Percentiles rank a stretch among this genome's conserved stretches.
phyloP scores from a whole-genome alignment of 2,113 vertebrate species.

The Oreotrochilus melanogaster region DNA sequence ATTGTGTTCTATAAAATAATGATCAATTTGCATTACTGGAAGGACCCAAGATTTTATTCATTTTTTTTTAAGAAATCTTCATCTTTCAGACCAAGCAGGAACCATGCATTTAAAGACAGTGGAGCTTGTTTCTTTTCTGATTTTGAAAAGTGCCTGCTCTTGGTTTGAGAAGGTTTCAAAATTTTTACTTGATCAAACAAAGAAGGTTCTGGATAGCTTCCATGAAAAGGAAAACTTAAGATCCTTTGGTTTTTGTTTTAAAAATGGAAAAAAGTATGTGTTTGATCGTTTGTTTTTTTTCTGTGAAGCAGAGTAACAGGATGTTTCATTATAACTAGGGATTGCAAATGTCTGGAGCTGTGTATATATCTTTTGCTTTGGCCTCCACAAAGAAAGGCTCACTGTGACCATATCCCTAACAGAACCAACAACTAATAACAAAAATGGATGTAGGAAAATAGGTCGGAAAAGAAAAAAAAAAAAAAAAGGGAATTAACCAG shows the following conservation, averaged over 20 bases:
- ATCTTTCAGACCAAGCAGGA: background rate
- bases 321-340: background rate
- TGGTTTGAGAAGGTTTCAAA: background rate
- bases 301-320: background rate
- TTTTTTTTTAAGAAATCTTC: background rate
- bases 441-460: background rate
- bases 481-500: background rate
- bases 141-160: background rate
- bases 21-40: background rate
- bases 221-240: background rate
- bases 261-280: background rate
- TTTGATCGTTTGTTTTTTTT: background rate
- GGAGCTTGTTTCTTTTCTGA: background rate
- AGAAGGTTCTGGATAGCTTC: background rate
- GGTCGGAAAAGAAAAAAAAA: background rate
- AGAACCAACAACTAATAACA: background rate
- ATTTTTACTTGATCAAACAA: background rate
- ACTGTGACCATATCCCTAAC: background rate
- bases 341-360: background rate
- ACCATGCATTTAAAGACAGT: background rate
- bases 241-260: background rate
- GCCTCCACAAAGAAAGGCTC: background rate
- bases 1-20: background rate
- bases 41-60: background rate
- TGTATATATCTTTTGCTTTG: background rate